These are phyloP conservation scores for Semaprochilodus insignis DNA, from an alignment of 2,797 vertebrate genomes.

Conservation along the genomic window DNA sequence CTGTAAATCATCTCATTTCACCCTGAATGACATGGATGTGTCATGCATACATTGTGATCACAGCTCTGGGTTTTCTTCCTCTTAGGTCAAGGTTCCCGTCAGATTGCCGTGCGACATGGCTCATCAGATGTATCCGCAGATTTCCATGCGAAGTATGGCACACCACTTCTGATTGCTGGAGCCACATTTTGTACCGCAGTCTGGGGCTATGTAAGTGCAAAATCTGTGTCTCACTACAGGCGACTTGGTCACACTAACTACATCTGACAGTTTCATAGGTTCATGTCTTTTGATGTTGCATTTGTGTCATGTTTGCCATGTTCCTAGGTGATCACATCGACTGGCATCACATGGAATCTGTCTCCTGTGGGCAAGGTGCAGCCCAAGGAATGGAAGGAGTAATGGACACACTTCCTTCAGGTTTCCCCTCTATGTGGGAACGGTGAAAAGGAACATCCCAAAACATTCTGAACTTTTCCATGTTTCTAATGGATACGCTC, in stretches of 20 bases:
- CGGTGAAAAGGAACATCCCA: constrained; percentile 1
- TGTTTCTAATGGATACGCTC: constrained; percentile 58
- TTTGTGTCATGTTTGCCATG: background rate
- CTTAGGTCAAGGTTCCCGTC: constrained; percentile 72
- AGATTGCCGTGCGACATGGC: constrained; percentile 70
- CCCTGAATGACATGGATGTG: background rate
- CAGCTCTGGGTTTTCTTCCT: background rate
- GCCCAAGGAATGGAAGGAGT: constrained; percentile 78
- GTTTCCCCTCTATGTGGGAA: background rate
- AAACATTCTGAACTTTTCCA: constrained; percentile 53
- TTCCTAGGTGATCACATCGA: constrained; percentile 76
- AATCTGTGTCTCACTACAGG: background rate
- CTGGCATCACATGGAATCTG: constrained; percentile 78
- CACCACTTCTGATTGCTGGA: constrained; percentile 64
- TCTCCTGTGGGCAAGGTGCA: constrained; percentile 78
- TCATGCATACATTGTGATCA: background rate
- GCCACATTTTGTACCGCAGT: constrained; percentile 68
- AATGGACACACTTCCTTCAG: constrained; percentile 29
- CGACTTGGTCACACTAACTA: background rate
- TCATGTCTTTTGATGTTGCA: background rate
- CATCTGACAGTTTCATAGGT: background rate
- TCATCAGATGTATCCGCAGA: constrained; percentile 43
- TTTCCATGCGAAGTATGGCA: constrained; percentile 79
- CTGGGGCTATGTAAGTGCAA: constrained; percentile 77
- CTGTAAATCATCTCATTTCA: too few relatives aligned